A percentile compares a stretch with the other conserved stretches of the same genome.
phyloP scores from a whole-genome alignment of 2,888 invertebrate species.

The Teleogryllus oceanicus region DNA sequence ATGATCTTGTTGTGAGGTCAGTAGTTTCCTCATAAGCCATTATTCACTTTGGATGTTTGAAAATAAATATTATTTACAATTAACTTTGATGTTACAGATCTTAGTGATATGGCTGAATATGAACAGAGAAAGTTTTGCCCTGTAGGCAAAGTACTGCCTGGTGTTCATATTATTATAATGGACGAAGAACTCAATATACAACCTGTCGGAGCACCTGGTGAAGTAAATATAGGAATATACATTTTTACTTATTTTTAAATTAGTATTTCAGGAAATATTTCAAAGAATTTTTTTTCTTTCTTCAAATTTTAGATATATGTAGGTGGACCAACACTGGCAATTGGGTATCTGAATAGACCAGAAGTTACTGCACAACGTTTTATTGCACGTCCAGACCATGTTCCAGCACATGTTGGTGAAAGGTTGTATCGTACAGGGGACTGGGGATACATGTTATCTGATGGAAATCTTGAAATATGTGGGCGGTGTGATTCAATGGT shows the following conservation, averaged over 20 bases:
- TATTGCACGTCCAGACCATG: constrained; percentile 37
- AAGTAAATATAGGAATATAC: constrained; percentile 35
- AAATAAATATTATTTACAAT: background rate
- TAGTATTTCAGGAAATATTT: background rate
- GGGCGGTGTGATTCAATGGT: constrained; percentile 41
- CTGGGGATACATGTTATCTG: constrained; percentile 40
- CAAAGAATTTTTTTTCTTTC: background rate
- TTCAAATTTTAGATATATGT: constrained; percentile 38
- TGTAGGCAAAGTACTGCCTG: constrained; percentile 40
- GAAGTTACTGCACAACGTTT: constrained; percentile 39
- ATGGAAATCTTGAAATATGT: constrained; percentile 40
- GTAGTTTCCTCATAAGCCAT: background rate
- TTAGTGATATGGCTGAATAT: constrained; percentile 31
- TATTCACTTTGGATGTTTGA: background rate
- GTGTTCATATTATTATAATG: constrained; percentile 40
- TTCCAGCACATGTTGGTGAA: constrained; percentile 36
- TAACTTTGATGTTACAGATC: constrained; percentile 31
- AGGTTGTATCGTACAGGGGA: constrained; percentile 41
- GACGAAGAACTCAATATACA: constrained; percentile 39
- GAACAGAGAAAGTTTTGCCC: constrained; percentile 39
- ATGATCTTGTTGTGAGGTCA: constrained; percentile 40
- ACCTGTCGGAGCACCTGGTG: constrained; percentile 39
- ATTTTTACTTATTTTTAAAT: background rate
- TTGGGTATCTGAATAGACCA: constrained; percentile 41
- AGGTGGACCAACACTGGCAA: constrained; percentile 40